phyloP scores from a whole-genome alignment of 2,888 invertebrate species.

The Nebria brevicollis region DNA sequence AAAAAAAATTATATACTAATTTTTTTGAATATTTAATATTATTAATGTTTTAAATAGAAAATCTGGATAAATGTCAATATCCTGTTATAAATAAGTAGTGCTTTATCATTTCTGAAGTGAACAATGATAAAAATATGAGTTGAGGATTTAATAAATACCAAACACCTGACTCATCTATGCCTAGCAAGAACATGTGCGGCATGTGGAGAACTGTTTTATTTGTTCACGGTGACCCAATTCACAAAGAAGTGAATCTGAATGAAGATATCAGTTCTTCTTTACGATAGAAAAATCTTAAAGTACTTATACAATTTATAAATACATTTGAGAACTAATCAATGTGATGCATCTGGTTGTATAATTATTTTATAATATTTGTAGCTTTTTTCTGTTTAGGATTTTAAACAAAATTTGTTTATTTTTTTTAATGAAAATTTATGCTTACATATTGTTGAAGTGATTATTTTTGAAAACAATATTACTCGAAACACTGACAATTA shows the following conservation, averaged over 20 bases:
- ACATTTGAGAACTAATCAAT: background rate
- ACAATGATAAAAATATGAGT: background rate
- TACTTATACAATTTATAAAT: background rate
- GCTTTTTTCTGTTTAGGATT: too few species aligned
- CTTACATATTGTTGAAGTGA: background rate
- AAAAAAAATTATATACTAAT: background rate
- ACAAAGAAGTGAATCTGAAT: conserved; percentile 46
- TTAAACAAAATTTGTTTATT: too few species aligned
- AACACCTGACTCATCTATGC: conserved; percentile 20
- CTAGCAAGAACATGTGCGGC: background rate
- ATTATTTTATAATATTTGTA: too few species aligned
- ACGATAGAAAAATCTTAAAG: background rate
- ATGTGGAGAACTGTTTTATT: conserved; percentile 41
- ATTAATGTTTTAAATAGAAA: background rate
- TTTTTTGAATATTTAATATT: background rate
- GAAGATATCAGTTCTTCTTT: conserved; percentile 12
- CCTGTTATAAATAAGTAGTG: background rate
- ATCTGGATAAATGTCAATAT: background rate
- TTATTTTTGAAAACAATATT: background rate
- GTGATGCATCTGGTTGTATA: background rate
- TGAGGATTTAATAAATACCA: conserved; percentile 9
- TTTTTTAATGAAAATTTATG: too few species aligned
- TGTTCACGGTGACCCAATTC: conserved; percentile 39
- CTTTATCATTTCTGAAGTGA: background rate
- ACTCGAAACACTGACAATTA: background rate